These are phyloP conservation scores for Molossus molossus DNA, from an alignment of 2,797 vertebrate genomes.

Conservation along the genomic window DNA sequence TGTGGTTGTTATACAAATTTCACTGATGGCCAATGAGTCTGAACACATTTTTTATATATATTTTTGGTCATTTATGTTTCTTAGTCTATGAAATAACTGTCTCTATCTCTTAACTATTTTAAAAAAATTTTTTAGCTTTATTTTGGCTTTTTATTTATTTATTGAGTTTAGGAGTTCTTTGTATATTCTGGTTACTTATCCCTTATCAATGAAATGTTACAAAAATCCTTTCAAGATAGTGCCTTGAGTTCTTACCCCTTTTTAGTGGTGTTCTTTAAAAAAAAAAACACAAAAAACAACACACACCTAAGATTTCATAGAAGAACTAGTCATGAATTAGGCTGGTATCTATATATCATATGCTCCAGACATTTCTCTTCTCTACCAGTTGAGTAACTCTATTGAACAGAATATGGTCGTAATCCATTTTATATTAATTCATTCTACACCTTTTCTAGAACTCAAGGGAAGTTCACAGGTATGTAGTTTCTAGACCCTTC, in stretches of 20 bases:
- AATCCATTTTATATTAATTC: background rate
- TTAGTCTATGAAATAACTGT: conserved; percentile 8
- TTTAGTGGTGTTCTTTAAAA: background rate
- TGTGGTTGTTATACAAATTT: background rate
- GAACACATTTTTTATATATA: background rate
- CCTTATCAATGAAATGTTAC: background rate
- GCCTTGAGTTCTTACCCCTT: background rate
- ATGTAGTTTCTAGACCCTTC: background rate
- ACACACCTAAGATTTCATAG: background rate
- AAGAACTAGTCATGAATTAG: background rate
- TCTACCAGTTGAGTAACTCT: background rate
- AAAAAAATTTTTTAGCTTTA: background rate
- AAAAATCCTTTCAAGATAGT: background rate
- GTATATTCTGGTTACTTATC: background rate
- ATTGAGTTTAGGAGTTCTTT: background rate
- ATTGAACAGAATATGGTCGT: background rate
- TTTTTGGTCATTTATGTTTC: conserved; percentile 19
- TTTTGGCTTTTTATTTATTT: background rate
- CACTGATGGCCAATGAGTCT: background rate
- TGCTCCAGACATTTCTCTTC: background rate
- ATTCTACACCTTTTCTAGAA: background rate
- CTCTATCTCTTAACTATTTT: background rate
- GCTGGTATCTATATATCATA: background rate
- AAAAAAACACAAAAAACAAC: too few relatives aligned
- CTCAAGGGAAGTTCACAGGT: background rate